Conservation (phyloP, 2,797 vertebrate genomes). For the Dermochelys coriacea region DNA sequence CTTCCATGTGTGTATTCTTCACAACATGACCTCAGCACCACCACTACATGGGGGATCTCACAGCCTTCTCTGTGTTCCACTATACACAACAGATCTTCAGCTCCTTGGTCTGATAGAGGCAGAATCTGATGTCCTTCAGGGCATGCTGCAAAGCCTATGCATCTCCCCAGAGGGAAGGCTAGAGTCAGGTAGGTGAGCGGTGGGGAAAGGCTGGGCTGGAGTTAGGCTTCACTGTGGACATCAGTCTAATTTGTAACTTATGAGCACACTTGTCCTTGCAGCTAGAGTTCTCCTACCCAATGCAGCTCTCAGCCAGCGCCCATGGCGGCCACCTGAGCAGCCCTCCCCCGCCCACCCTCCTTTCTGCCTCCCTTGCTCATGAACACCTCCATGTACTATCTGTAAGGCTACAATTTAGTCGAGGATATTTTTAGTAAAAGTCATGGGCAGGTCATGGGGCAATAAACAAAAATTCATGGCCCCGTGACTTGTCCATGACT, state of each 20-base stretch:
- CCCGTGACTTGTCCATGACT: no score
- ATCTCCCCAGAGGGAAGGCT: neutral
- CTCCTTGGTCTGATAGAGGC: neutral
- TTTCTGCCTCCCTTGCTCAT: no score
- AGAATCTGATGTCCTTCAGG: neutral
- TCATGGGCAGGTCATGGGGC: no score
- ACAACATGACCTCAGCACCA: neutral
- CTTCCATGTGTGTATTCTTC: neutral
- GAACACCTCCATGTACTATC: no score
- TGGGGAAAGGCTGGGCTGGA: neutral
- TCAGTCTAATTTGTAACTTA: neutral
- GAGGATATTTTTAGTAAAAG: no score
- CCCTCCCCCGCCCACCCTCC: neutral
- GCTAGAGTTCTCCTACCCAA: neutral
- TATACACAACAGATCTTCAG: fast-evolving
- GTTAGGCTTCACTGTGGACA: fast-evolving
- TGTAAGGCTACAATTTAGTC: no score
- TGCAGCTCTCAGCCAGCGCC: fast-evolving
- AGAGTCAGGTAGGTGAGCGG: neutral
- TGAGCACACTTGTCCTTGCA: neutral
- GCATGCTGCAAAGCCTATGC: neutral
- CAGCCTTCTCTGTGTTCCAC: neutral
- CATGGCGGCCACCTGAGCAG: fast-evolving
- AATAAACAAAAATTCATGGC: no score
- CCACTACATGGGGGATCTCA: neutral